These are phyloP conservation scores for Charanyca ferruginea DNA, from an alignment of 2,888 invertebrate species.

Conservation along the genomic window DNA sequence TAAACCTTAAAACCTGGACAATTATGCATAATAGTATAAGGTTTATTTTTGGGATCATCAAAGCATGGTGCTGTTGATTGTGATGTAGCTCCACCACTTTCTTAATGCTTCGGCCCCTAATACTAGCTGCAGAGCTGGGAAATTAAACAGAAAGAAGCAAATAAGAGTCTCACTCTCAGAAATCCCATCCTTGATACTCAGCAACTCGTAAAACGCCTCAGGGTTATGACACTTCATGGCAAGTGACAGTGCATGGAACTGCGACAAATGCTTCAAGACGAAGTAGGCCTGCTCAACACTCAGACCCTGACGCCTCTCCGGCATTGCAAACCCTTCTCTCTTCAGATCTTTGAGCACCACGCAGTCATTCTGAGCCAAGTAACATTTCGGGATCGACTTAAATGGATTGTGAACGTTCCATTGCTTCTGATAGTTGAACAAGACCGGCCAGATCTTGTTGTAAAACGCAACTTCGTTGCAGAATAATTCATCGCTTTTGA, in stretches of 20 bases:
- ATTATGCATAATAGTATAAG: too few species aligned
- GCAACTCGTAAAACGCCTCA: conserved; percentile 89
- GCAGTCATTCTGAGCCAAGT: conserved; percentile 90
- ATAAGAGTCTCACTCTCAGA: conserved; percentile 79
- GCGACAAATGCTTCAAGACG: conserved; percentile 92
- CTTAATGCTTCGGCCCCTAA: not conserved
- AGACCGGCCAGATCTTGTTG: conserved; percentile 93
- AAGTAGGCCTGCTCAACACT: conserved; percentile 91
- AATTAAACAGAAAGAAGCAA: not conserved
- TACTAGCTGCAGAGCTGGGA: not conserved
- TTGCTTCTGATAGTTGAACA: conserved; percentile 90
- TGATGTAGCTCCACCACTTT: too few species aligned
- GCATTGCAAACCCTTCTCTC: conserved; percentile 92
- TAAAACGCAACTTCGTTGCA: conserved; percentile 94
- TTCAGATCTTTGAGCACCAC: conserved; percentile 92
- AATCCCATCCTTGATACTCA: conserved; percentile 86
- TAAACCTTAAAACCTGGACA: too few species aligned
- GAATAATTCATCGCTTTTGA: conserved; percentile 93
- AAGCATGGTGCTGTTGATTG: too few species aligned
- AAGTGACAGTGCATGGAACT: conserved; percentile 92
- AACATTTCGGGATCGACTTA: conserved; percentile 91
- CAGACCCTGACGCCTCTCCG: conserved; percentile 92
- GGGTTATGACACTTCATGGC: conserved; percentile 92
- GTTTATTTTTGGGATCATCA: too few species aligned
- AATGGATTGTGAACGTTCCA: conserved; percentile 86